Percentiles rank a stretch among this genome's conserved stretches.
Evolutionary conservation across 2,113 vertebrate species (phyloP).

Genomic region (Sphyrna mokarran): DNA sequence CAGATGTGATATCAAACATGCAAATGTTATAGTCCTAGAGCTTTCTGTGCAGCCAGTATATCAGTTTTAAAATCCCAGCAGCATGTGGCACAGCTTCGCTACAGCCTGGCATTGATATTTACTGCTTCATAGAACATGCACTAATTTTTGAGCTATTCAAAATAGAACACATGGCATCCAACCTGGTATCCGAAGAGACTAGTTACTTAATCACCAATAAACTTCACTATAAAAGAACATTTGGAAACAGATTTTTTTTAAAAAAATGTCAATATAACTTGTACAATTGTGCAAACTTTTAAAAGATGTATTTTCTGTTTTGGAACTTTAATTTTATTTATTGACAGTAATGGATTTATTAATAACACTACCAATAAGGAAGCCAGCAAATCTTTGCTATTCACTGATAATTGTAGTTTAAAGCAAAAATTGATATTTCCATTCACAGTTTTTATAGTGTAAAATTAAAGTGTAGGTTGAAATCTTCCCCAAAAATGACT

Average conservation of each 20-base stretch:
- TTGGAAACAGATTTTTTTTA: not conserved
- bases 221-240: not conserved
- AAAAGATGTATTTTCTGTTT: not conserved
- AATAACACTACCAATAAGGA: not conserved
- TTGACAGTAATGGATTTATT: not conserved
- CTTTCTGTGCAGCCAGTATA: not conserved
- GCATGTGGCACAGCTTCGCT: conserved; percentile 16
- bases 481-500: too few species aligned
- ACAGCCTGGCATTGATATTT: conserved; percentile 10
- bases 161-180: conserved; percentile 21
- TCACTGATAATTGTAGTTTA: not conserved
- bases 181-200: not conserved
- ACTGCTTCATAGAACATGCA: not conserved
- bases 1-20: conserved; percentile 27
- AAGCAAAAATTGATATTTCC: not conserved
- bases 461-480: not conserved
- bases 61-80: conserved; percentile 27
- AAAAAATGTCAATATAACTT: not conserved
- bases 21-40: not conserved
- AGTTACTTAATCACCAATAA: not conserved
- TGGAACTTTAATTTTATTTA: not conserved
- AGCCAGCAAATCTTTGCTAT: not conserved
- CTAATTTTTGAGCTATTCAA: not conserved
- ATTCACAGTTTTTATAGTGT: not conserved
- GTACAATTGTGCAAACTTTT: not conserved